Evolutionary conservation across 2,113 vertebrate species (phyloP).

Genomic region (Cebus imitator): DNA sequence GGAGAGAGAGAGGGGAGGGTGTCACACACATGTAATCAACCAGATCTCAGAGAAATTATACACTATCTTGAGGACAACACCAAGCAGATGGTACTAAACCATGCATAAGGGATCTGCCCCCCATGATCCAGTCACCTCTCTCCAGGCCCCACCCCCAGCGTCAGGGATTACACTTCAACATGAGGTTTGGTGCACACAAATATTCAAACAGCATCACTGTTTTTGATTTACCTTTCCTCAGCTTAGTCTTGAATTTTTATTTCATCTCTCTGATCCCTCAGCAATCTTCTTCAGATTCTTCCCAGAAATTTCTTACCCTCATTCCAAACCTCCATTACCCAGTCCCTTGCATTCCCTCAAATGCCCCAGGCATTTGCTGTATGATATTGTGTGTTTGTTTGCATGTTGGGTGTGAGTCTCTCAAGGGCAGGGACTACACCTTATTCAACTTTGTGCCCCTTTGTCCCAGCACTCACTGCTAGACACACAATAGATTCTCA

Average conservation of each 20-base stretch:
- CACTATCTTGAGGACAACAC: no score
- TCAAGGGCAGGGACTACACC: neutral
- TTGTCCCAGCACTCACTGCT: neutral
- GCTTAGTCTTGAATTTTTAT: neutral
- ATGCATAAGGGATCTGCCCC: no score
- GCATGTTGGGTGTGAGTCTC: neutral
- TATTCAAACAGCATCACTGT: neutral
- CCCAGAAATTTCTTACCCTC: neutral
- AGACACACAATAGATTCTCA: neutral
- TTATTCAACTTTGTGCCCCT: neutral
- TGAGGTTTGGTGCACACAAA: no score
- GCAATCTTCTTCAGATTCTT: constrained; percentile 1
- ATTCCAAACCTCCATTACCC: neutral
- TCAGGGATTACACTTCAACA: no score
- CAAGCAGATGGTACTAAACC: no score
- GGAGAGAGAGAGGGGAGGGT: no score
- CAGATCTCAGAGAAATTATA: no score
- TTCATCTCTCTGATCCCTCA: neutral
- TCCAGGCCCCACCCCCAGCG: no score
- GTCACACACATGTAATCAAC: no score
- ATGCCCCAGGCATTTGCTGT: neutral
- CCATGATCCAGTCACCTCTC: no score
- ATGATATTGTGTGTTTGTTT: neutral
- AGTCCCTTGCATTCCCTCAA: neutral
- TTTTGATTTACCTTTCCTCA: neutral